Conservation (phyloP, 2,113 vertebrate species). For the Prionailurus viverrinus region DNA sequence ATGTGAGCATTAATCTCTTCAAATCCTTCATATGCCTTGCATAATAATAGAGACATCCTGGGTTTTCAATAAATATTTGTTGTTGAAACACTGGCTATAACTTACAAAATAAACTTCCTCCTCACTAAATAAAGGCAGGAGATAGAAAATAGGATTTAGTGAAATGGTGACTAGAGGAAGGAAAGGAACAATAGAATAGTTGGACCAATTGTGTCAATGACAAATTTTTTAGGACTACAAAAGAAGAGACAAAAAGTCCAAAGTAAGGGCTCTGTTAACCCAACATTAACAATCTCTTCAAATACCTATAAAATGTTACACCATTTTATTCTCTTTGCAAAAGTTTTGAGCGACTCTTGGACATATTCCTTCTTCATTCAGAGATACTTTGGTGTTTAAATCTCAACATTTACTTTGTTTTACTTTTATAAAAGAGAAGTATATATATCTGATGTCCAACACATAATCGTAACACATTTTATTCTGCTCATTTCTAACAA, state of each 20-base stretch:
- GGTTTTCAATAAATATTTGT: background rate
- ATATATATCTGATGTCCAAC: background rate
- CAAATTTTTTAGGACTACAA: background rate
- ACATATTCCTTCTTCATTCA: background rate
- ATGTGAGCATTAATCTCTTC: background rate
- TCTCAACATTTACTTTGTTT: background rate
- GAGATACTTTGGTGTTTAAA: background rate
- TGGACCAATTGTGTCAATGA: background rate
- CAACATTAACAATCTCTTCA: background rate
- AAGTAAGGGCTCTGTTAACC: background rate
- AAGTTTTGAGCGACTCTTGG: slow-evolving; percentile 10
- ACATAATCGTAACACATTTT: background rate
- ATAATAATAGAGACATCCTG: background rate
- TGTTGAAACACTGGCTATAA: background rate
- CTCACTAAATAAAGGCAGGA: background rate
- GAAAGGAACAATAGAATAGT: background rate
- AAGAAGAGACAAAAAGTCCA: background rate
- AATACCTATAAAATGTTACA: background rate
- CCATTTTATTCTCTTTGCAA: background rate
- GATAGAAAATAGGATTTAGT: background rate
- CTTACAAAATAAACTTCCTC: background rate
- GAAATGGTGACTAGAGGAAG: background rate
- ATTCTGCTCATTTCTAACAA: background rate
- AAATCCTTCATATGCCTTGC: background rate
- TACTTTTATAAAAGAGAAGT: background rate